These are phyloP conservation scores for Drosophila ambigua DNA, from an alignment of 1,140 invertebrate genomes.

Conservation along the genomic window DNA sequence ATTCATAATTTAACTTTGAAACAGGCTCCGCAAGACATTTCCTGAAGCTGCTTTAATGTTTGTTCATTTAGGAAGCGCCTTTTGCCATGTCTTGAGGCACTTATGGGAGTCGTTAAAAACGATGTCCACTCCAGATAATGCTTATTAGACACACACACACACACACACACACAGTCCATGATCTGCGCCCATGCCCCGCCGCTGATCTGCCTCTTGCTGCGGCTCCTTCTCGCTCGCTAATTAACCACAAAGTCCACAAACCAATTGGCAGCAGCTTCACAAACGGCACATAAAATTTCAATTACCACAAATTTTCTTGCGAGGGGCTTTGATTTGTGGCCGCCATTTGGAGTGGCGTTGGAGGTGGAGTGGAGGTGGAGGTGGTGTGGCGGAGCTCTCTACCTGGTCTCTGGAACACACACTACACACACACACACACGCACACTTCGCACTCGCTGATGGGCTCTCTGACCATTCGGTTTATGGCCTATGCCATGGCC, in stretches of 20 bases:
- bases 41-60: too few relatives aligned
- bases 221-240: conserved; percentile 20
- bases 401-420: too few relatives aligned
- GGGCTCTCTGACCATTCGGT: conserved; percentile 29
- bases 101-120: too few relatives aligned
- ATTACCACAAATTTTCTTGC: conserved; percentile 63
- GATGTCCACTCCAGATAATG: too few relatives aligned
- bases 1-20: too few relatives aligned
- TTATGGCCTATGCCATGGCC: conserved; percentile 47
- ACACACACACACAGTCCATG: background rate
- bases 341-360: conserved; percentile 33
- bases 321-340: conserved; percentile 55
- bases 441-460: too few relatives aligned
- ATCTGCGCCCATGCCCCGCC: background rate
- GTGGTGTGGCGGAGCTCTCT: background rate
- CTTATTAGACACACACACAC: background rate
- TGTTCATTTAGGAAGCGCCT: too few relatives aligned
- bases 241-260: conserved; percentile 51
- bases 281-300: conserved; percentile 67
- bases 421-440: too few relatives aligned
- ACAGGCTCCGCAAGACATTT: too few relatives aligned
- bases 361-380: conserved; percentile 6
- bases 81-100: too few relatives aligned
- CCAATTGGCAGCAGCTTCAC: conserved; percentile 55
- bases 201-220: too few relatives aligned